phyloP scores from a whole-genome alignment of 2,888 invertebrate genomes.

The Troides oblongomaculatus region DNA sequence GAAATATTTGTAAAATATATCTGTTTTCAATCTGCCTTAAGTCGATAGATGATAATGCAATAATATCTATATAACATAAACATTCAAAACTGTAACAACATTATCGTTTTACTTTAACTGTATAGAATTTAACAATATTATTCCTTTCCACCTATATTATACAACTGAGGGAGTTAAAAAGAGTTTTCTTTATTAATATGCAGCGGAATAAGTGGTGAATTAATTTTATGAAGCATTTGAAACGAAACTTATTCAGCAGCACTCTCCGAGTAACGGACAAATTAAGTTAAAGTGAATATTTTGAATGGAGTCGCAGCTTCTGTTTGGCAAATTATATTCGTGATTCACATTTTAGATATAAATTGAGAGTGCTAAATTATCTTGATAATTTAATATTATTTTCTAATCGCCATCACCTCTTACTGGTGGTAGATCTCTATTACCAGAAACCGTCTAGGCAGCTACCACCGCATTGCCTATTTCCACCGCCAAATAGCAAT shows the following conservation, averaged over 20 bases:
- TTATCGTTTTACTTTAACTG: not conserved
- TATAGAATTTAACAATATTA: not conserved
- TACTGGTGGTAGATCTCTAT: no score
- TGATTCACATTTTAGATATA: not conserved
- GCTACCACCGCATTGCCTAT: no score
- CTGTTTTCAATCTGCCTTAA: no score
- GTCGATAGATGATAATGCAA: no score
- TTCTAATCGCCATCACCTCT: no score
- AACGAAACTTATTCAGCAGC: constrained; percentile 4
- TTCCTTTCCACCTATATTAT: not conserved
- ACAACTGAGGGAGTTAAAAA: constrained; percentile 1
- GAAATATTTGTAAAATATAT: no score
- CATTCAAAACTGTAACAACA: no score
- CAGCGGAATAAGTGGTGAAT: constrained; percentile 3
- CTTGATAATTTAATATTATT: not conserved
- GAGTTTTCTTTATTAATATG: constrained; percentile 9
- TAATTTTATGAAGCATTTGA: constrained; percentile 6
- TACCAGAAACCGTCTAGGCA: no score
- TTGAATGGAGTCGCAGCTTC: constrained; percentile 5
- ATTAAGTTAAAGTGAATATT: constrained; percentile 8
- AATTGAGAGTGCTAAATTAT: not conserved
- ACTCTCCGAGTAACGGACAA: not conserved
- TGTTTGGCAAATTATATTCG: constrained; percentile 5
- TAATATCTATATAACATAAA: no score
- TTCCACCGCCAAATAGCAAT: no score